Base-by-base conservation (phyloP, 92 coral and sea anemone species). In the Paramuricea clavata region DNA sequence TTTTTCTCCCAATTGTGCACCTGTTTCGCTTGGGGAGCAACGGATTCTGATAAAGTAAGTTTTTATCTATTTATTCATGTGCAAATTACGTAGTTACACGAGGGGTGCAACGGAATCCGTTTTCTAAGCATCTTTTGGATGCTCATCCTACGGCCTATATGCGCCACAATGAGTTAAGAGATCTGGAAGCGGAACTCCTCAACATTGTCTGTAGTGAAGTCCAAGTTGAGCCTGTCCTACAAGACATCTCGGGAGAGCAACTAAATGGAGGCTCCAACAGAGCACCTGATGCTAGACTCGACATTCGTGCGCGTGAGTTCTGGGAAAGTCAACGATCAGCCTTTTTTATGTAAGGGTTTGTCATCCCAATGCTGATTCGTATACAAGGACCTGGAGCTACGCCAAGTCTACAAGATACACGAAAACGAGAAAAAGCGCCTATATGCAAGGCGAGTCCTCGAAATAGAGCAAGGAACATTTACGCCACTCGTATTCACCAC, bases 241-340 rank as follows among this genome's bases (percentile, higher is more conserved):
- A 56, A 82, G 82, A 82, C 54, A 69, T 90, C 65, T 36, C 87
- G 23, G 89, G 91, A 36, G 89, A 90, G 71, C 75, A 47, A 39
- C 74, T 90, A 12, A 90, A 71, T 27, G 59, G 89, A 43, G 93
- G 91, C 15, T 27, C 85, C 10, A 89, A 85, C 49, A 85, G 43
- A 43, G 92, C 88, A 36, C 50, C 41, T 25, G 91, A 83, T 21
- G 91, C 88, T 30, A 82, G 88, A 70, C 59, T 87, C 19, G 88
- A 87, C 57, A 83, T 89, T 50, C 82, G 69, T 70, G 87, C 87
- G 26, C 74, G 60, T 60, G 89, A 78, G 6, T 77, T 86, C 83
- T 70, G 44, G 76, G 83, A 84, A 74, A 82, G 78, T 42, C 85
- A 84, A 71, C 49, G 69, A 26, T 74, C 88, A 52, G 87, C 87